Base-by-base conservation (phyloP, 2,113 vertebrate genomes). In the Dissostichus mawsoni region DNA sequence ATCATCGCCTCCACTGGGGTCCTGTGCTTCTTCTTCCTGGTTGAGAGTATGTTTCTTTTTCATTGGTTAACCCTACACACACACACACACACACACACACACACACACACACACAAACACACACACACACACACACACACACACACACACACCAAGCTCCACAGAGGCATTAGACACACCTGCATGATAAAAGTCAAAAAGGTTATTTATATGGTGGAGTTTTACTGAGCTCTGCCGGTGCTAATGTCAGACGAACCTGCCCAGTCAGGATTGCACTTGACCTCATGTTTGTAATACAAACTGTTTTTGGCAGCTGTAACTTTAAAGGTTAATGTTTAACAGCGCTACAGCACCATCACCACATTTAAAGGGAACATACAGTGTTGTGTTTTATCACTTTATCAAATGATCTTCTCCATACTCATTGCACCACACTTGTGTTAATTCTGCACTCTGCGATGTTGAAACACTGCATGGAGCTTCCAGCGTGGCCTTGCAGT, bases 11-110 rank as follows among this genome's bases (percentile, higher is more conserved):
- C 9, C 1, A 80, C 95, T n/a, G 98, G 98, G 0, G 0, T 99
- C 71, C 7, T 98, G 83, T 99, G 96, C 90, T 99, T 99, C 94
- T 93, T 99, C 88, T 98, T 99, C 91, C 95, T 99, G 0, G 95
- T 99, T n/a, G 98, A 99, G 75, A 96, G 98, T 99, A 67, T 96
- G 98, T 96, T 33, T 41, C 17, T 33, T 2, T 52, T 52, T 41
- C 23, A 14, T 47, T 7, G 20, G 10, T 61, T 2, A 47, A 20
- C 20, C n/a, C 41, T 5, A 20, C 23, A 23, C 23, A 23, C 23
- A 23, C 23, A 23, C 23, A 23, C 23, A 23, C 23, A 23, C 23
- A 23, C 23, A 23, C 25, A 25, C 25, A 25, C 25, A 25, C 25
- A 25, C 25, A 23, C 23, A 23, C 23, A 23, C 23, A 23, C 23